These are phyloP conservation scores for Collichthys lucidus DNA, from an alignment of 2,113 vertebrate species.

Conservation along the genomic window DNA sequence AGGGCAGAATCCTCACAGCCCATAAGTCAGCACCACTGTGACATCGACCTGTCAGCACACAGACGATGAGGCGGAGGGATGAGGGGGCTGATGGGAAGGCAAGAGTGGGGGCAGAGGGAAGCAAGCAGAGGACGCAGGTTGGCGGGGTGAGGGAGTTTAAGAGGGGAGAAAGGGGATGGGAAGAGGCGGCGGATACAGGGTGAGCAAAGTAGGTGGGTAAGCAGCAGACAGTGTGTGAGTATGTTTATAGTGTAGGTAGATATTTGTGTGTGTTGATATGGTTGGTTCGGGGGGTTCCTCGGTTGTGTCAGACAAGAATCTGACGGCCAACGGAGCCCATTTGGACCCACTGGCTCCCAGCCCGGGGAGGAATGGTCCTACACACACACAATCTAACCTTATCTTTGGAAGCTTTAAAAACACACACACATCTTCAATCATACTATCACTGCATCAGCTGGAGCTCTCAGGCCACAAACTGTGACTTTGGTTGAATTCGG, in stretches of 20 bases:
- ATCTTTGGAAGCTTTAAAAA: not conserved
- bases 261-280: constrained; percentile 29
- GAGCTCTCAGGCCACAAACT: not conserved
- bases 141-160: constrained; percentile 59
- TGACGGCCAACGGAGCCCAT: constrained; percentile 88
- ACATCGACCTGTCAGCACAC: constrained; percentile 87
- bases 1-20: constrained; percentile 87
- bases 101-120: constrained; percentile 71
- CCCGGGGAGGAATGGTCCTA: constrained; percentile 13
- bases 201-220: constrained; percentile 26
- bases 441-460: not conserved
- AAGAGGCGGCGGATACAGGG: constrained; percentile 19
- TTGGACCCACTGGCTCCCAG: constrained; percentile 79
- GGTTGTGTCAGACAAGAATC: constrained; percentile 88
- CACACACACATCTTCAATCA: not conserved
- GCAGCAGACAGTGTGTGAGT: constrained; percentile 11
- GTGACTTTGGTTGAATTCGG: not conserved
- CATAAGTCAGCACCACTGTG: constrained; percentile 90
- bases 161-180: constrained; percentile 20
- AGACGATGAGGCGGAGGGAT: constrained; percentile 65
- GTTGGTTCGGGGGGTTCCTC: constrained; percentile 17
- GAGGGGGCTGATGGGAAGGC: constrained; percentile 42
- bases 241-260: constrained; percentile 34
- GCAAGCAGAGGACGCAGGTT: constrained; percentile 14
- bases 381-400: not conserved